A percentile compares a stretch with the other conserved stretches of the same genome.
These are phyloP conservation scores for Hoplias malabaricus DNA, from an alignment of 2,113 vertebrate genomes.

Conservation along the genomic window DNA sequence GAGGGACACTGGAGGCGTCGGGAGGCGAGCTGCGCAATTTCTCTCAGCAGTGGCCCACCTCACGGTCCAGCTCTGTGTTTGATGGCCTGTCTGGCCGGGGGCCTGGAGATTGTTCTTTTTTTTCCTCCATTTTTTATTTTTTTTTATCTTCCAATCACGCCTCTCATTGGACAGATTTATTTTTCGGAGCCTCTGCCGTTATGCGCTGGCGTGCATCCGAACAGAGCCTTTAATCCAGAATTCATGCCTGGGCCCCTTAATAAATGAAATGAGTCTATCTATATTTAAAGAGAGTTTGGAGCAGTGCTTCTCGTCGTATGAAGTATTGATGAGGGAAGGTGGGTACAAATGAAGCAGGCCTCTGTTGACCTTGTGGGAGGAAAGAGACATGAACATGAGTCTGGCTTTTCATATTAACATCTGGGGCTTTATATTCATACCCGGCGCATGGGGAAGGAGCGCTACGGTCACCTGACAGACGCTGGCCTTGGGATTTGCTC, in stretches of 20 bases:
- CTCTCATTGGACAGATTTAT: neutral
- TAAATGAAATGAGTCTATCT: constrained; percentile 34
- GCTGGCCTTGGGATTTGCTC: constrained; percentile 4
- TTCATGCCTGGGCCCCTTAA: neutral
- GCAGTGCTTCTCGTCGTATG: neutral
- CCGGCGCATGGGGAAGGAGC: too few species aligned
- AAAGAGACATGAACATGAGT: neutral
- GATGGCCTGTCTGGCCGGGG: neutral
- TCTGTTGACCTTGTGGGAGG: constrained; percentile 27
- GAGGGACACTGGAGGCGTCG: neutral
- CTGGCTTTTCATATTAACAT: neutral
- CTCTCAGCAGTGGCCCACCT: neutral
- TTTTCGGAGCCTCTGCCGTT: neutral
- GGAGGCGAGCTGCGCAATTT: neutral
- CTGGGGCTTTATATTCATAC: constrained; percentile 13
- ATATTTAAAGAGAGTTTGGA: constrained; percentile 27
- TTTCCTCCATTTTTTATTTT: neutral
- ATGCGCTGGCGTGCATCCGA: neutral
- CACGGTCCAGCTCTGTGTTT: neutral
- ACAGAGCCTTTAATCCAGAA: constrained; percentile 4
- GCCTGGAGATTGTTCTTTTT: neutral
- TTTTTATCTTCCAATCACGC: constrained; percentile 8
- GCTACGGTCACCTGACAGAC: too few species aligned
- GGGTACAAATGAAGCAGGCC: constrained; percentile 16
- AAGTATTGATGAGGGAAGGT: constrained; percentile 22